A percentile compares a stretch with the other conserved stretches of the same genome.
Evolutionary conservation across 2,888 invertebrate genomes (phyloP).

Genomic region (Allygus modestus): DNA sequence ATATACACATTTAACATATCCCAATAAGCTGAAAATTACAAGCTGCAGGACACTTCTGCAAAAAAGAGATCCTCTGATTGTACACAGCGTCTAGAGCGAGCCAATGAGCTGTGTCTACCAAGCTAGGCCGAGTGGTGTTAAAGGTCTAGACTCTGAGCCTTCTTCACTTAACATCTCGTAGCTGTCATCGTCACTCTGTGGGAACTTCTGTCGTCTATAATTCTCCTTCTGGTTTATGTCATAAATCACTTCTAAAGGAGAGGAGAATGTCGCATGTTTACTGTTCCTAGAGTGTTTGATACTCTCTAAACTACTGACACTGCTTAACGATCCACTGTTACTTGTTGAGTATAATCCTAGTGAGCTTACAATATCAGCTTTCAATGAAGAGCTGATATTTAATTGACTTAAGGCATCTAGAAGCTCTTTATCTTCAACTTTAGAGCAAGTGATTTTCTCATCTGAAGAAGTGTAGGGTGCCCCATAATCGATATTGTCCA

Average conservation of each 20-base stretch:
- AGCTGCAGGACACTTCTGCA: slow-evolving; percentile 5
- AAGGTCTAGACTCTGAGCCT: slow-evolving; percentile 61
- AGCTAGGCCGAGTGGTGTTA: slow-evolving; percentile 34
- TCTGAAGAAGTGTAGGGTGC: neutral
- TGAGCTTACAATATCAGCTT: slow-evolving; percentile 52
- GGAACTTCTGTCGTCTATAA: slow-evolving; percentile 27
- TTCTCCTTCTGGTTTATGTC: slow-evolving; percentile 14
- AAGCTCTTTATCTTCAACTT: slow-evolving; percentile 52
- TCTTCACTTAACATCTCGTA: slow-evolving; percentile 70
- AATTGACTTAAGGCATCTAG: slow-evolving; percentile 60
- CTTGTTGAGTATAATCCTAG: slow-evolving; percentile 30
- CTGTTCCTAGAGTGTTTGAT: neutral
- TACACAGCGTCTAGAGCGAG: neutral
- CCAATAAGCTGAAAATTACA: neutral
- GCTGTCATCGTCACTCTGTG: slow-evolving; percentile 65
- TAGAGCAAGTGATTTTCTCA: neutral
- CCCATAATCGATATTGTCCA: slow-evolving; percentile 65
- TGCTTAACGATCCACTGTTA: neutral
- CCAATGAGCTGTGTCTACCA: slow-evolving; percentile 19
- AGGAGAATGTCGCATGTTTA: slow-evolving; percentile 35
- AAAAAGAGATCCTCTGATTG: neutral
- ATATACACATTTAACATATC: slow-evolving; percentile 23
- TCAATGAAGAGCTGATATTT: slow-evolving; percentile 46
- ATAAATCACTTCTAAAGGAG: slow-evolving; percentile 37
- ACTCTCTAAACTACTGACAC: neutral